Base-by-base conservation (phyloP, 2,113 vertebrate species). In the Mirza zaza region DNA sequence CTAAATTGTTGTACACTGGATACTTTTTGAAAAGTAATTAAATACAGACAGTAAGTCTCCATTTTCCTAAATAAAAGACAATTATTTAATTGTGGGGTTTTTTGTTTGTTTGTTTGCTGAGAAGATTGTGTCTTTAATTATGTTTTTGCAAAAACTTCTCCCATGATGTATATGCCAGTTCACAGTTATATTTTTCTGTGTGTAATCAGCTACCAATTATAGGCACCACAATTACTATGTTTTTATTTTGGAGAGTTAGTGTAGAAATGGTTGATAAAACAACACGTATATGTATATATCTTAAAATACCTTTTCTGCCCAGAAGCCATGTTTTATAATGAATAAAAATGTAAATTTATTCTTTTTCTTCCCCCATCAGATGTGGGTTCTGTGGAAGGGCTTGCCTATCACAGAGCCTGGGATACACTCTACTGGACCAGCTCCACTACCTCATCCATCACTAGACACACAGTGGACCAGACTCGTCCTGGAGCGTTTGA, bases 341-440 rank as follows among this genome's bases (percentile, higher is more conserved):
- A 76, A 34, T 65, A 76, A 48, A 89, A 6, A 1, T 29, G 1
- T 27, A 6, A 14, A 27, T 0, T 0, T 32, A 3, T n/a, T 95
- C 0, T 63, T 4, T 0, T 97, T 0, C 86, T 94, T 98, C 86
- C 3, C 21, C 23, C 1, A 2, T 95, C 97, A 99, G 99, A 99
- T 98, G 99, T 99, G 45, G 99, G 99, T 20, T 99, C 99, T 45
- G 99, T 99, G 48, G 99, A 99, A 96, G 99, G 99, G 25, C 98
- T 99, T 97, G 99, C 99, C 36, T 99, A 99, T 96, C 99, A 99
- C 86, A 98, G 98, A 85, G 99, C 99, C n/a, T 99, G 99, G 99
- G 99, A 99, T 98, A 99, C 99, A 2, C 97, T 99, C 14, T 99
- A 99, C 96, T 99, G 99, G 99, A 99, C 99, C 97, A 99, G 99